Evolutionary conservation across 2,888 invertebrate genomes (phyloP).

Genomic region (Ceramica pisi): DNA sequence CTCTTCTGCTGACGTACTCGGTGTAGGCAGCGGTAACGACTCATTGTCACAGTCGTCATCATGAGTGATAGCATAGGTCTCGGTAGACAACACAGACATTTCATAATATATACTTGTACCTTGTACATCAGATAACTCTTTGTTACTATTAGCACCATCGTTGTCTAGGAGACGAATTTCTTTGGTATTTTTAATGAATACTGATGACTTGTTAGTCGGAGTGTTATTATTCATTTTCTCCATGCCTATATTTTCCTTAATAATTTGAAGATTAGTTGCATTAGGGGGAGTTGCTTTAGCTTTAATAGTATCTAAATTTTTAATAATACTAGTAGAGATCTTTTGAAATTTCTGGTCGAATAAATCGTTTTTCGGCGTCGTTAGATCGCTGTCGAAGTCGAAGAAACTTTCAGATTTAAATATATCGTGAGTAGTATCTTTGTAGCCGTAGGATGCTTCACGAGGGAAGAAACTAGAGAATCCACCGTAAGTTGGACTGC

Average conservation of each 20-base stretch:
- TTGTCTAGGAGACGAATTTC: constrained; percentile 86
- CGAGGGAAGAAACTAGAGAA: constrained; percentile 83
- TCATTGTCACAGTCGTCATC: constrained; percentile 87
- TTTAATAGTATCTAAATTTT: constrained; percentile 85
- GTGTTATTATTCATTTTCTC: constrained; percentile 86
- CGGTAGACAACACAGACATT: constrained; percentile 88
- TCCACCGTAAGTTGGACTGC: constrained; percentile 77
- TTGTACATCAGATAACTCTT: constrained; percentile 86
- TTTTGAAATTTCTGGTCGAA: constrained; percentile 90
- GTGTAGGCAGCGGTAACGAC: constrained; percentile 75
- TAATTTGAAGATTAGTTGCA: constrained; percentile 76
- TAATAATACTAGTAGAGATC: constrained; percentile 89
- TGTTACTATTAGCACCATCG: constrained; percentile 83
- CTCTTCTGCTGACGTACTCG: constrained; percentile 77
- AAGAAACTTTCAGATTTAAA: constrained; percentile 84
- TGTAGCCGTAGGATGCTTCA: constrained; percentile 74
- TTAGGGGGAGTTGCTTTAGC: constrained; percentile 76
- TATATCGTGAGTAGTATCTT: constrained; percentile 75
- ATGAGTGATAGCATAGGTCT: constrained; percentile 84
- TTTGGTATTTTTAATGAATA: constrained; percentile 90
- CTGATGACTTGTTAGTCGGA: constrained; percentile 87
- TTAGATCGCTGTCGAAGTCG: constrained; percentile 84
- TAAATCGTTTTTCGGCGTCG: constrained; percentile 89
- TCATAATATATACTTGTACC: constrained; percentile 90
- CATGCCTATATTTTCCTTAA: constrained; percentile 82